These are phyloP conservation scores for Xenopus petersii DNA, from an alignment of 2,797 vertebrate genomes.

Conservation along the genomic window DNA sequence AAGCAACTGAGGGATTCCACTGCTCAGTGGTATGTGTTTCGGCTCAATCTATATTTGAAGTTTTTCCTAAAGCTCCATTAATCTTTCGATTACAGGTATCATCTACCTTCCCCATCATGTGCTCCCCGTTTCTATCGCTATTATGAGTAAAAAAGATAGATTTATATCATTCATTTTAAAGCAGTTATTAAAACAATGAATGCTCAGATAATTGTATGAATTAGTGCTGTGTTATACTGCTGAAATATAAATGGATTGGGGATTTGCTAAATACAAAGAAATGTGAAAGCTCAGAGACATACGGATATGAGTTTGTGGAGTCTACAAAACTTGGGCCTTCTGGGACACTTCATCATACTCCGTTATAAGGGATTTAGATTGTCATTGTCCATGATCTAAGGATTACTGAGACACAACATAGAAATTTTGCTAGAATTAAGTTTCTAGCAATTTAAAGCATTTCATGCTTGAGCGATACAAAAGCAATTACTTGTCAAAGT, in stretches of 20 bases:
- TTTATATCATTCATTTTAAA: conserved; percentile 29
- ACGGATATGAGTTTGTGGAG: conserved; percentile 42
- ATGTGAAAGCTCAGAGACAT: conserved; percentile 42
- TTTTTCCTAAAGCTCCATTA: conserved; percentile 24
- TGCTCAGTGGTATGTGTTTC: conserved; percentile 14
- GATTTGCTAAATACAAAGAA: conserved; percentile 35
- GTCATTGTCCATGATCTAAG: conserved; percentile 53
- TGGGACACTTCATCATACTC: conserved; percentile 53
- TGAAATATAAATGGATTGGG: conserved; percentile 39
- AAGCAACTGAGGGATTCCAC: neutral
- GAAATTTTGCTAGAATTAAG: conserved; percentile 55
- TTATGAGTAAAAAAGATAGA: conserved; percentile 17
- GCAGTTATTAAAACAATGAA: conserved; percentile 37
- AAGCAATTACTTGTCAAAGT: conserved; percentile 59
- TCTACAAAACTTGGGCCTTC: conserved; percentile 49
- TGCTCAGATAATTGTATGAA: conserved; percentile 37
- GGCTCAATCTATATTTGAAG: conserved; percentile 25
- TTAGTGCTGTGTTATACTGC: neutral
- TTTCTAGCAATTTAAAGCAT: conserved; percentile 56
- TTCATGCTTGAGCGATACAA: conserved; percentile 59
- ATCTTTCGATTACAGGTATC: conserved; percentile 32
- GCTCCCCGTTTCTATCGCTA: conserved; percentile 11
- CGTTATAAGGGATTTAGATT: conserved; percentile 53
- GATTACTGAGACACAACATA: conserved; percentile 55
- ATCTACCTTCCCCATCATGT: conserved; percentile 11